Evolutionary conservation across 2,888 invertebrate species (phyloP), one percentile per base, ranked within the genome.

Genomic region (Melipona bicolor): DNA sequence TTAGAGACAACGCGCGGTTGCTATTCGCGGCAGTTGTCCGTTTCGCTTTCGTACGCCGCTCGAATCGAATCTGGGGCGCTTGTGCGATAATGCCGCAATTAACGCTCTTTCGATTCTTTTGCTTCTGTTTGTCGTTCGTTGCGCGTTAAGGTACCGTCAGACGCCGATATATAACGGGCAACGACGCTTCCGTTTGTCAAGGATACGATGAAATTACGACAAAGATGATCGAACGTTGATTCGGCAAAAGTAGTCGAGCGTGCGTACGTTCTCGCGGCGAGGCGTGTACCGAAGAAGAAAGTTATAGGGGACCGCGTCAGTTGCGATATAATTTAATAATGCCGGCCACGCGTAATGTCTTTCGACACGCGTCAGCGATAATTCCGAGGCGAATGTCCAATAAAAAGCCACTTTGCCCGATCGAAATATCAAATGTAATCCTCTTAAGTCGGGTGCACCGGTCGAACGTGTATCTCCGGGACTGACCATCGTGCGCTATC

Each of bases 391-490:
- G 86, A 87, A 91, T 89, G 90, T 91, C 90, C 92, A 93, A 94
- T 93, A 94, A 94, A 93, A 94, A 92, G 92, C 92, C 93, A 94
- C 93, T 94, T 93, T 91, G 88, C 91, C 88, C 92, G 93, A 93
- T 93, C 93, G 93, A 93, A 93, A 93, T 93, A 94, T 93, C 93
- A 92, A 94, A 93, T 93, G 93, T 94, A 94, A 94, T 94, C 93
- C 93, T 93, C 93, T 94, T 92, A 93, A 93, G 92, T 92, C 90
- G 89, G 89, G 87, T 87, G 89, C 91, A 87, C 82, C 89, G 83
- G 85, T 89, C 91, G 91, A 93, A 89, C 90, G 88, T 88, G 89
- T 93, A 92, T 92, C 93, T 93, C 90, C 92, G 90, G 89, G 87
- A 90, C 92, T 94, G 94, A 93, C 93, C 94, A 91, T 90, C 87